These are phyloP conservation scores for Helleia helle DNA, from an alignment of 2,888 invertebrate genomes.

Conservation along the genomic window DNA sequence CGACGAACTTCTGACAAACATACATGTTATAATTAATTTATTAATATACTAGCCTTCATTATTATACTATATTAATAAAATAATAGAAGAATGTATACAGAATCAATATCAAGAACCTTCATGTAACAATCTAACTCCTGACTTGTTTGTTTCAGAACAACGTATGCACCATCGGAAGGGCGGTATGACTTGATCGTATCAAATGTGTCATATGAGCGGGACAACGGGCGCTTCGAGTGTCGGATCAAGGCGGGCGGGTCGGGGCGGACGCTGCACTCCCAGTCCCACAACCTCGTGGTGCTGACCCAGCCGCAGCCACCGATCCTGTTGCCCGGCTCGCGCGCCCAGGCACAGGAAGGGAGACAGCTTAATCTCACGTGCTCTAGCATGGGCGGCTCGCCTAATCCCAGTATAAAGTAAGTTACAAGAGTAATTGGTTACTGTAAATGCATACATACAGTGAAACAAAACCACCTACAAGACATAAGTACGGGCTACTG, in stretches of 20 bases:
- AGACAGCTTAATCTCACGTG: conserved; percentile 83
- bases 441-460: too few species aligned
- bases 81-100: too few species aligned
- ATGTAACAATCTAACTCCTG: too few species aligned
- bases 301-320: conserved; percentile 89
- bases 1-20: too few species aligned
- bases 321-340: conserved; percentile 81
- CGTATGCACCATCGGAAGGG: conserved; percentile 85
- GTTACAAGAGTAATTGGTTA: too few species aligned
- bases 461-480: too few species aligned
- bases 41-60: too few species aligned
- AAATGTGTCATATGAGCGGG: conserved; percentile 91
- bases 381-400: conserved; percentile 90
- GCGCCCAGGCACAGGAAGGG: conserved; percentile 88
- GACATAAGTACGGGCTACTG: too few species aligned
- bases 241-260: conserved; percentile 88
- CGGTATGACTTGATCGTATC: conserved; percentile 91
- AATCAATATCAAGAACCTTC: too few species aligned
- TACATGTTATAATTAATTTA: too few species aligned
- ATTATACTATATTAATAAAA: too few species aligned
- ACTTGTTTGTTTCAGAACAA: conserved; percentile 78
- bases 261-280: conserved; percentile 87
- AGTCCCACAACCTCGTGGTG: conserved; percentile 88
- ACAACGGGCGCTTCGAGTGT: conserved; percentile 94
- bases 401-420: conserved; percentile 88